Evolutionary conservation across 37 sponge, comb jelly and placozoan genomes (phyloP).

Genomic region (Chondrilla cf. caribensis): DNA sequence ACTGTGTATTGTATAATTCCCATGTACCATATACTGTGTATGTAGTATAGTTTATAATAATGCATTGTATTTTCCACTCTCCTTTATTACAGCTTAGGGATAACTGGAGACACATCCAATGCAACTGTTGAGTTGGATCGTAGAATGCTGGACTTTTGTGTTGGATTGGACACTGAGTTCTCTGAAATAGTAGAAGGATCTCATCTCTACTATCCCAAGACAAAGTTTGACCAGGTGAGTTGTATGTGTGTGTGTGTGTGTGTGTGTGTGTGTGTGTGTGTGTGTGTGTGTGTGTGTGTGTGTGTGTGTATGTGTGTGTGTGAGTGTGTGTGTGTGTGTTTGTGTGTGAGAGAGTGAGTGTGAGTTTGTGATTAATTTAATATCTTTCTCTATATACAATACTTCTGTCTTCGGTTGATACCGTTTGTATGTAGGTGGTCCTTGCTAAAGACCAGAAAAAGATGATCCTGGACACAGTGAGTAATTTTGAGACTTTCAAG

Average conservation of each 20-base stretch:
- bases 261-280: not conserved
- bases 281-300: not conserved
- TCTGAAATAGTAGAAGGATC: constrained; percentile 87
- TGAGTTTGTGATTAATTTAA: not conserved
- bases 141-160: constrained; percentile 86
- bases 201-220: constrained; percentile 86
- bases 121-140: constrained; percentile 82
- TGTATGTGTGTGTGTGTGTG: not conserved
- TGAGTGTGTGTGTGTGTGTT: not conserved
- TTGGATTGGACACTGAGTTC: constrained; percentile 88
- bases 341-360: not conserved
- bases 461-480: constrained; percentile 76
- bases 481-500: constrained; percentile 82
- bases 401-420: too few relatives aligned
- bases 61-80: too few relatives aligned
- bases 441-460: constrained; percentile 77
- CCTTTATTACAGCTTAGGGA: constrained; percentile 22
- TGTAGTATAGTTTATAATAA: too few relatives aligned
- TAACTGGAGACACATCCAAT: constrained; percentile 69
- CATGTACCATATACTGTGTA: too few relatives aligned
- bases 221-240: constrained; percentile 67
- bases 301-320: not conserved
- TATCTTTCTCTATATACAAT: too few relatives aligned
- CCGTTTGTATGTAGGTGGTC: constrained; percentile 39
- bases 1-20: too few relatives aligned